These are phyloP conservation scores for Sinocyclocheilus rhinocerous DNA, from an alignment of 2,113 vertebrate species.

Conservation along the genomic window DNA sequence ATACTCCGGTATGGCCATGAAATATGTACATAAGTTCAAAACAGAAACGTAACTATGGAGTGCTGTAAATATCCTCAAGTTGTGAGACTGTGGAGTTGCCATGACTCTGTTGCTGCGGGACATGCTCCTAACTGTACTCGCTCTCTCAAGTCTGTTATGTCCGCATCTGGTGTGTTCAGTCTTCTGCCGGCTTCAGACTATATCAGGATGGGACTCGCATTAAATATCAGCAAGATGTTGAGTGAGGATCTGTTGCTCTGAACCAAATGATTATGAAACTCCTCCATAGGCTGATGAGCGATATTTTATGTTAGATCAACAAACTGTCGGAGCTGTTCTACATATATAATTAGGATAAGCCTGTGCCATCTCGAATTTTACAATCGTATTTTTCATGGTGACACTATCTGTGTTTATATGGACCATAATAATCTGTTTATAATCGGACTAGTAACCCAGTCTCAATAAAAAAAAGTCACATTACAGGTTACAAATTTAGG, in stretches of 20 bases:
- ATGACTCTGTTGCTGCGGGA: slow-evolving; percentile 23
- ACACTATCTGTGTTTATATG: background rate
- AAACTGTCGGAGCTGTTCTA: background rate
- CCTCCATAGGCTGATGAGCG: too few species aligned
- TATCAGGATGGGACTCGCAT: background rate
- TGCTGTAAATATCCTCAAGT: slow-evolving; percentile 47
- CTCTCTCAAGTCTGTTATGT: background rate
- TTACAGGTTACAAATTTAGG: too few species aligned
- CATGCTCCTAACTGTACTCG: background rate
- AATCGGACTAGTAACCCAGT: too few species aligned
- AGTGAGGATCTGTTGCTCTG: background rate
- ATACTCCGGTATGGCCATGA: slow-evolving; percentile 3
- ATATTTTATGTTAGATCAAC: background rate
- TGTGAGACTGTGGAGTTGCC: slow-evolving; percentile 32
- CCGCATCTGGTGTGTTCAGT: background rate
- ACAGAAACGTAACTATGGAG: slow-evolving; percentile 57
- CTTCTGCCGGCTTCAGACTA: background rate
- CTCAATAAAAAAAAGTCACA: too few species aligned
- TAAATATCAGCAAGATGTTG: slow-evolving; percentile 9
- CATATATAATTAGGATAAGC: background rate
- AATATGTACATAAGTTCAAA: slow-evolving; percentile 53
- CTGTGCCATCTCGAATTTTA: background rate
- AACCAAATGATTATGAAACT: background rate
- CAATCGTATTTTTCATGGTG: background rate
- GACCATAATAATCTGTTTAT: too few species aligned